A percentile compares a stretch with the other conserved stretches of the same genome.
phyloP scores from a whole-genome alignment of 2,113 vertebrate genomes.

The Aleadryas rufinucha region DNA sequence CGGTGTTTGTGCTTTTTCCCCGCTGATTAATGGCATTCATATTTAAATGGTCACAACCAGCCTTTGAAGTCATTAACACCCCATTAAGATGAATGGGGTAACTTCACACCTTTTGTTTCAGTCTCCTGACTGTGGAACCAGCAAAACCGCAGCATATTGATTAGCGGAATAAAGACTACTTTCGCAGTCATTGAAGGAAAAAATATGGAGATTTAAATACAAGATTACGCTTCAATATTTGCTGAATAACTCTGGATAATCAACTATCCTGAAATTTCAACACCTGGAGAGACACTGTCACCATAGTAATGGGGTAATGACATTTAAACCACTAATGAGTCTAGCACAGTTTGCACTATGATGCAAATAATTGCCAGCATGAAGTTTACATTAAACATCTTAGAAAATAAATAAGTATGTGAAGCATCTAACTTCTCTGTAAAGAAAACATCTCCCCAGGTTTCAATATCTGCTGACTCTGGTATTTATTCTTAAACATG shows the following conservation, averaged over 20 bases:
- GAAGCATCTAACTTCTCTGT: constrained; percentile 5
- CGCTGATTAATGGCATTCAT: constrained; percentile 66
- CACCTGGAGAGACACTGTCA: not conserved
- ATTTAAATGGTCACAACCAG: constrained; percentile 63
- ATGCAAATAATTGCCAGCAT: constrained; percentile 42
- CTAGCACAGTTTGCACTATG: not conserved
- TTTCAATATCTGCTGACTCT: constrained; percentile 39
- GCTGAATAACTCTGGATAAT: constrained; percentile 8
- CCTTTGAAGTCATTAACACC: constrained; percentile 62
- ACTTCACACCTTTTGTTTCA: constrained; percentile 65
- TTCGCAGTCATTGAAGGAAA: constrained; percentile 1
- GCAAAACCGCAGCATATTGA: constrained; percentile 44
- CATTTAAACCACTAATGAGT: constrained; percentile 6
- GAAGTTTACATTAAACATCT: constrained; percentile 5
- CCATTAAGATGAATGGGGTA: constrained; percentile 66
- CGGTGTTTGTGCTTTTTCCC: constrained; percentile 48
- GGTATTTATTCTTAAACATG: constrained; percentile 3
- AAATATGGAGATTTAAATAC: constrained; percentile 34
- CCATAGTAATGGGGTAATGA: constrained; percentile 4
- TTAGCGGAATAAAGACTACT: constrained; percentile 44
- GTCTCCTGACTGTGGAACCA: not conserved
- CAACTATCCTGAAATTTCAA: not conserved
- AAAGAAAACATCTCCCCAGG: not conserved
- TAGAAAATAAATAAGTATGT: constrained; percentile 39
- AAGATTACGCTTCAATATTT: not conserved